phyloP scores from a whole-genome alignment of 1,140 invertebrate genomes.

The Bombus affinis region DNA sequence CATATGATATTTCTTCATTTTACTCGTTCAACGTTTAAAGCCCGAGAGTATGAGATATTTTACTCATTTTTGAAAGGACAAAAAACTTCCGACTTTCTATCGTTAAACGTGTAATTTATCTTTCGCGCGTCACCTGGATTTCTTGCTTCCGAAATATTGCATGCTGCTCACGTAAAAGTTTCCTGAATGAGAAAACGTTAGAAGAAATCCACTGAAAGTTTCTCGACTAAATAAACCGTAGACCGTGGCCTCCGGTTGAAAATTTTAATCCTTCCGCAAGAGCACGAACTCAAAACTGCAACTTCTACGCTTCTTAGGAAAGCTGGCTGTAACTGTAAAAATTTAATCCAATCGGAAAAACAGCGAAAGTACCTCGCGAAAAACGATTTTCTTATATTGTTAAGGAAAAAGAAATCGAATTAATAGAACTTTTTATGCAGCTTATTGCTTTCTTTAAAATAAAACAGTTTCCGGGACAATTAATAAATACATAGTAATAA shows the following conservation, averaged over 20 bases:
- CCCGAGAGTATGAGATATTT: not conserved
- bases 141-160: not conserved
- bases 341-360: not conserved
- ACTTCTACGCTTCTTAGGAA: not conserved
- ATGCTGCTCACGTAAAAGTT: not conserved
- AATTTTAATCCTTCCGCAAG: slow-evolving; percentile 1
- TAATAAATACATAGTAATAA: no score
- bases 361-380: not conserved
- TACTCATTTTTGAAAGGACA: not conserved
- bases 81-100: slow-evolving; percentile 4
- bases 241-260: not conserved
- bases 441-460: not conserved
- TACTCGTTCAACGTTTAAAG: not conserved
- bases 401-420: not conserved
- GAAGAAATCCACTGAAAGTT: not conserved
- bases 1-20: not conserved
- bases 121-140: not conserved
- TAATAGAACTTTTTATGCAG: not conserved
- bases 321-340: not conserved
- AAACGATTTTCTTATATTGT: not conserved
- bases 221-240: not conserved
- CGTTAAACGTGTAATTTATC: not conserved
- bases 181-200: not conserved
- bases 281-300: not conserved
- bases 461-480: no score